Evolutionary conservation across 2,113 vertebrate genomes (phyloP), one percentile per base, ranked within the genome.

Genomic region (Sula dactylatra): DNA sequence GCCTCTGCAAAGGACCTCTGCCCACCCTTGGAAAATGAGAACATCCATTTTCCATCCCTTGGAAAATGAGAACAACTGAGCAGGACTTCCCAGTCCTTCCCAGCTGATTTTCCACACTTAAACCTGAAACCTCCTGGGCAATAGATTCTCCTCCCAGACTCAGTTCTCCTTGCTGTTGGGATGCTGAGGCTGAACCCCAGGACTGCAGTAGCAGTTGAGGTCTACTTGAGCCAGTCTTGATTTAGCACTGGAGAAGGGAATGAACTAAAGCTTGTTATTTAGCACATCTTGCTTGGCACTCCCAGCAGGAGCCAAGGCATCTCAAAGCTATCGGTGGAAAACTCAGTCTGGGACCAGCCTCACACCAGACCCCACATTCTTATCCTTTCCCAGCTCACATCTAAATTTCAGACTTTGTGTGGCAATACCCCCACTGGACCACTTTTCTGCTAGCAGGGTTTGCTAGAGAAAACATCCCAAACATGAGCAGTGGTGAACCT

Each of bases 391-490:
- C 22, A 62, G 44, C 16, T 49, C 44, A 32, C 22, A 42, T 5
- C 32, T 20, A 24, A 54, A 25, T 4, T 25, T 38, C 78, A 52
- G 40, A 5, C 24, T 77, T 55, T 0, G 0, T 2, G 17, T 3
- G 34, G 11, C 47, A 82, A 4, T 50, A 54, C 11, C 40, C 50
- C 27, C 15, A 4, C 18, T 3, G 9, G 47, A 20, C 31, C 40
- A 9, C 3, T 5, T 32, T 47, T 34, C 45, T 49, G n/a, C 42
- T 29, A 9, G 11, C 15, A 26, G 20, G 3, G 0, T 61, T 38
- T 69, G 29, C 27, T 34, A 12, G 45, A 66, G 42, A 11, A 76
- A 77, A 38, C 26, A 11, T 11, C 58, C 47, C 64, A 29, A 13
- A 14, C 1, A 8, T 1, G 13, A 77, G 49, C 10, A 27, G 82